phyloP scores from a whole-genome alignment of 2,113 vertebrate species.

The Fregata magnificens region DNA sequence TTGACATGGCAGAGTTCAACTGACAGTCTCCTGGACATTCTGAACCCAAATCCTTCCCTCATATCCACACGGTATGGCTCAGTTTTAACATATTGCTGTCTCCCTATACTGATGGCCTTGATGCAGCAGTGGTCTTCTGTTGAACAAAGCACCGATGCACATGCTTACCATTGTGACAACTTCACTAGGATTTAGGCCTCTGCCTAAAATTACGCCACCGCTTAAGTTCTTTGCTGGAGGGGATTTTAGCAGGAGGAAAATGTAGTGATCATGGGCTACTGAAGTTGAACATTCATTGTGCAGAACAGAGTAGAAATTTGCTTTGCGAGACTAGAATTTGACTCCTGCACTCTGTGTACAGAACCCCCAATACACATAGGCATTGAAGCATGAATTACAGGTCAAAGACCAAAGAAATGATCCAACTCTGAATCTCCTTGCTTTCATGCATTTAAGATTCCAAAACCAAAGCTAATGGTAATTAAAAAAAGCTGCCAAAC shows the following conservation, averaged over 20 bases:
- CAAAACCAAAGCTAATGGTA: not conserved
- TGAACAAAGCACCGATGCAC: not conserved
- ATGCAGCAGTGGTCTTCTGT: not conserved
- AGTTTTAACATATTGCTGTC: not conserved
- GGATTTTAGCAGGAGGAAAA: not conserved
- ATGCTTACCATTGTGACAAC: not conserved
- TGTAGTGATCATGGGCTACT: not conserved
- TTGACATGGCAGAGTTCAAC: not conserved
- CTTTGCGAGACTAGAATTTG: not conserved
- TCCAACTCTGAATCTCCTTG: constrained; percentile 13
- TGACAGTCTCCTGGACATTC: not conserved
- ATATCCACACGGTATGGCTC: not conserved
- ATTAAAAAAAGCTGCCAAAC: not conserved
- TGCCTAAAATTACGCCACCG: not conserved
- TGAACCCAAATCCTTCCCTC: not conserved
- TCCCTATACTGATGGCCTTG: not conserved
- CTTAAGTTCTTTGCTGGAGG: not conserved
- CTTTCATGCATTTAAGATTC: not conserved
- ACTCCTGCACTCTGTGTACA: not conserved
- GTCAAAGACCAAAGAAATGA: not conserved
- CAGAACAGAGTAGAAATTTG: not conserved
- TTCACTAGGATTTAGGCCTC: not conserved
- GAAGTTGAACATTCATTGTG: not conserved
- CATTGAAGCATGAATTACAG: not conserved
- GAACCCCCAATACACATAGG: not conserved